These are phyloP conservation scores for Onychorhynchus coronatus DNA, from an alignment of 2,113 vertebrate genomes.

Conservation along the genomic window DNA sequence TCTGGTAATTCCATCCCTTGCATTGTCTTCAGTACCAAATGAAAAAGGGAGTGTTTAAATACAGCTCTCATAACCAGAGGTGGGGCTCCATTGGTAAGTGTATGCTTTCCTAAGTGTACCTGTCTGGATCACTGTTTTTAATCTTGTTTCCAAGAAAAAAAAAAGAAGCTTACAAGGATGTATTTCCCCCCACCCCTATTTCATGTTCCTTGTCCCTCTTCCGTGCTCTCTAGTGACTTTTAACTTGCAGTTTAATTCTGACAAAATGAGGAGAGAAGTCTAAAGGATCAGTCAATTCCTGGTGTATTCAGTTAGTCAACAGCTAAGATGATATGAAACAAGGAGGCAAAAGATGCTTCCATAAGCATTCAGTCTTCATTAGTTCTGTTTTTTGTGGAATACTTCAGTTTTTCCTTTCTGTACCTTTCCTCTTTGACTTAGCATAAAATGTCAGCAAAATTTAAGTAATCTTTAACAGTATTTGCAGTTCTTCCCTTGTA, in stretches of 20 bases:
- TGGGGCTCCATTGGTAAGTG: background rate
- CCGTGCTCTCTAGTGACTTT: background rate
- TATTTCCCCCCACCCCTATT: rapidly evolving
- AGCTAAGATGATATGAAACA: background rate
- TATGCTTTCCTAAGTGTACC: background rate
- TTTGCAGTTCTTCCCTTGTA: background rate
- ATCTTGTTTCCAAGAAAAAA: background rate
- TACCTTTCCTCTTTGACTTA: background rate
- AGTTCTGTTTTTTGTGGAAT: background rate
- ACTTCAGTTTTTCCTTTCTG: background rate
- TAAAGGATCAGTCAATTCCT: background rate
- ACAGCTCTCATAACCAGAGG: background rate
- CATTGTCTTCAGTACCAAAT: background rate
- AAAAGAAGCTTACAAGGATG: background rate
- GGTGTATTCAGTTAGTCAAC: background rate
- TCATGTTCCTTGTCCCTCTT: background rate
- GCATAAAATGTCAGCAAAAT: background rate
- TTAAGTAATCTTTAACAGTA: background rate
- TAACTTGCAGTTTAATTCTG: background rate
- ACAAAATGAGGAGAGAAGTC: background rate
- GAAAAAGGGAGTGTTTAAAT: background rate
- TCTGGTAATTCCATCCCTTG: background rate
- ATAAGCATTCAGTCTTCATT: background rate
- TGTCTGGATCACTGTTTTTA: background rate
- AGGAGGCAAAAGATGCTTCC: background rate